phyloP scores from a whole-genome alignment of 2,797 vertebrate species.

The Oreochromis grahami region DNA sequence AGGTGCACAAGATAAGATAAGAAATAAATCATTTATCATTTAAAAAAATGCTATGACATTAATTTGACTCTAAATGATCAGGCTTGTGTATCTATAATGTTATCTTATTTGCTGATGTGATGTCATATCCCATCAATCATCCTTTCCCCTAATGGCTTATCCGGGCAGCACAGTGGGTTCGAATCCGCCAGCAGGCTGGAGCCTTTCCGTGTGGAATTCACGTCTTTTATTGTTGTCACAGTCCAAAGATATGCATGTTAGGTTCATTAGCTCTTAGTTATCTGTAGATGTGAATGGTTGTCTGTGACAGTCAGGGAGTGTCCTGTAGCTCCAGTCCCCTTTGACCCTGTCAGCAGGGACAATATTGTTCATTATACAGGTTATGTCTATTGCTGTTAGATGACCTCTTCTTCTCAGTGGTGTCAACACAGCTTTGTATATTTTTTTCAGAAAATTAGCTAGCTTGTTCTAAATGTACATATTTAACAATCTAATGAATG shows the following conservation, averaged over 20 bases:
- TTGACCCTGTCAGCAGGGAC: accelerated
- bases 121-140: neutral
- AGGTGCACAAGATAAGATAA: neutral
- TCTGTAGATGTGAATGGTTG: neutral
- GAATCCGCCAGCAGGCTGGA: neutral
- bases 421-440: neutral
- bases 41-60: neutral
- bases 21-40: neutral
- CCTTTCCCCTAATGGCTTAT: neutral
- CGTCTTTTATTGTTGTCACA: neutral
- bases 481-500: neutral
- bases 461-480: neutral
- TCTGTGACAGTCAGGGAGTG: neutral
- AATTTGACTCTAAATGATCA: neutral
- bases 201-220: accelerated
- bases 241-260: neutral
- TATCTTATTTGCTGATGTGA: neutral
- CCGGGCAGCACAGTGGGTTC: neutral
- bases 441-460: neutral
- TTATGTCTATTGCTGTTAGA: neutral
- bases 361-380: neutral
- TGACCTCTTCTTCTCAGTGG: neutral
- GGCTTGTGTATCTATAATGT: neutral
- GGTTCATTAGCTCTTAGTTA: neutral
- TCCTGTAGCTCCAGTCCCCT: neutral